These are phyloP conservation scores for Lithophane ornitopus DNA, from an alignment of 2,888 invertebrate species.

Conservation along the genomic window DNA sequence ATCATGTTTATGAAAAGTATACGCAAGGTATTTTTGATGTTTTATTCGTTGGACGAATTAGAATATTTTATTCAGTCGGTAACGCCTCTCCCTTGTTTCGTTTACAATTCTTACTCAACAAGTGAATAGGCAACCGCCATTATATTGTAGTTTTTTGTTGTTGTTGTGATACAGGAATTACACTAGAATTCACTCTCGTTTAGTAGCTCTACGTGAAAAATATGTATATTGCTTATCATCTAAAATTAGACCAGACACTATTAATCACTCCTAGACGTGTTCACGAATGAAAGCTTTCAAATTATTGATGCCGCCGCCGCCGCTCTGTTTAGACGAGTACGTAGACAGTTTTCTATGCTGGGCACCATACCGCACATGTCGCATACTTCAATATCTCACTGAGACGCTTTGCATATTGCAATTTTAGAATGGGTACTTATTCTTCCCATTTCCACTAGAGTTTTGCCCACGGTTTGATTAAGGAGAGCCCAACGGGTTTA, in stretches of 20 bases:
- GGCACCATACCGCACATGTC: not conserved
- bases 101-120: constrained; percentile 30
- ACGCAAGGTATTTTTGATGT: not conserved
- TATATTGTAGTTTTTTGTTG: too few relatives aligned
- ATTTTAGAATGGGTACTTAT: not conserved
- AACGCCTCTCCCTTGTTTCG: not conserved
- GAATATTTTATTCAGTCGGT: constrained; percentile 30
- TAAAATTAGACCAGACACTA: constrained; percentile 1
- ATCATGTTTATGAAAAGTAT: constrained; percentile 18
- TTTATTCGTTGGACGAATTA: constrained; percentile 2
- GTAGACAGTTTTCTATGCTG: not conserved
- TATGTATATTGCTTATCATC: constrained; percentile 1
- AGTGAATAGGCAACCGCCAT: constrained; percentile 18
- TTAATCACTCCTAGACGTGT: constrained; percentile 26
- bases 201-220: not conserved
- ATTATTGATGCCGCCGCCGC: constrained; percentile 33
- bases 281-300: constrained; percentile 40
- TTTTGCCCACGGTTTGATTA: not conserved
- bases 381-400: constrained; percentile 6
- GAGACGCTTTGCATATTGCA: constrained; percentile 24
- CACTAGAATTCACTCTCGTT: too few relatives aligned
- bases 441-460: not conserved
- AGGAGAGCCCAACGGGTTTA: not conserved
- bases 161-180: too few relatives aligned
- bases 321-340: not conserved